A percentile compares a stretch with the other conserved stretches of the same genome.
These are phyloP conservation scores for Crossocerus cetratus DNA, from an alignment of 2,888 invertebrate species.

Conservation along the genomic window DNA sequence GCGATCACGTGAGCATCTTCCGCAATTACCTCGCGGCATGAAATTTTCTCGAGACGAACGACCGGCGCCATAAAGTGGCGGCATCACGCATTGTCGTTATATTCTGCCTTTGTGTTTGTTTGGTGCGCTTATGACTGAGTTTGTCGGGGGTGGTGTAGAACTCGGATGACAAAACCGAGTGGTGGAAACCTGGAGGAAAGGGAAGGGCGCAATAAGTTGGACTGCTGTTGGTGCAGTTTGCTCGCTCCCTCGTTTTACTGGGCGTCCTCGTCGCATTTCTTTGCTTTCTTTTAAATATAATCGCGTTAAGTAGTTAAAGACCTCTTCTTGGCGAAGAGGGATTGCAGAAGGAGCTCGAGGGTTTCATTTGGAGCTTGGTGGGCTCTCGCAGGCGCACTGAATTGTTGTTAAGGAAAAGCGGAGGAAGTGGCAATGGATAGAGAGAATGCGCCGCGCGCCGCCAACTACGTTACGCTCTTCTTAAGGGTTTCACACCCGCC, in stretches of 20 bases:
- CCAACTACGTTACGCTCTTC: no score
- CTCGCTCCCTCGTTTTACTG: neutral
- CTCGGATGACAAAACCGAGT: neutral
- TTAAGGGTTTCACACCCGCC: no score
- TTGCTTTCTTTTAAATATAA: slow-evolving; percentile 1
- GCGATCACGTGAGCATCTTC: no score
- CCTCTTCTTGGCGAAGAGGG: neutral
- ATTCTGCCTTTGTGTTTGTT: neutral
- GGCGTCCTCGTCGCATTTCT: neutral
- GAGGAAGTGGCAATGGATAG: neutral
- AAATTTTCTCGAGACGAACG: neutral
- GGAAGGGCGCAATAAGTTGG: neutral
- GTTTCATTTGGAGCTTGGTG: neutral
- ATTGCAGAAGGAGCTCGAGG: neutral
- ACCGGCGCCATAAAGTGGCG: neutral
- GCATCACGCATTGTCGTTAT: neutral
- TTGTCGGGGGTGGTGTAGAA: neutral
- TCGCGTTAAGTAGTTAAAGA: neutral
- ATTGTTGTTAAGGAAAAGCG: neutral
- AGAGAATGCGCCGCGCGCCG: no score
- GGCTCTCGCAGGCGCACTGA: neutral
- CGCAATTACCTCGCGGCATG: neutral
- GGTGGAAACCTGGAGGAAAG: neutral
- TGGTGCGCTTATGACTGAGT: neutral
- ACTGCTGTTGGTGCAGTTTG: neutral